Percentiles rank a stretch among this genome's conserved stretches.
Conservation (phyloP, 2,797 vertebrate species). For the Peromyscus attwateri region DNA sequence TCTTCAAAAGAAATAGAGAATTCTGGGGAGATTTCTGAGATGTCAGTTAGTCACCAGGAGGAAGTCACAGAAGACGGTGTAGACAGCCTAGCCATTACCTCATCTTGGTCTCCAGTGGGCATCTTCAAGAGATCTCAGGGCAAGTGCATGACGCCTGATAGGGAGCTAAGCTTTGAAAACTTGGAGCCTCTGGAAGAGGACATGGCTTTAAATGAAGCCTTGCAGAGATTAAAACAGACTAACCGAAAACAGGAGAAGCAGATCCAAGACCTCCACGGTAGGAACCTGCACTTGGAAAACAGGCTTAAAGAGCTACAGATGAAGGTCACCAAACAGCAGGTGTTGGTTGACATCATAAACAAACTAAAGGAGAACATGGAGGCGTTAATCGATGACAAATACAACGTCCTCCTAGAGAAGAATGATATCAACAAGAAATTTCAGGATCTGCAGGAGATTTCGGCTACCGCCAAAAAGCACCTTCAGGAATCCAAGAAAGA, state of each 20-base stretch:
- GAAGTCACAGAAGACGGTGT: background rate
- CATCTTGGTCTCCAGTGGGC: background rate
- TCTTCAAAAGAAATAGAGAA: conserved; percentile 39
- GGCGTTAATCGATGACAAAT: conserved; percentile 78
- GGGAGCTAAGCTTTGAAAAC: conserved; percentile 44
- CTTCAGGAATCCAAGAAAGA: conserved; percentile 73
- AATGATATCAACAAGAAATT: conserved; percentile 55
- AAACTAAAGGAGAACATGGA: conserved; percentile 76
- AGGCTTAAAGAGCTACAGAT: conserved; percentile 73
- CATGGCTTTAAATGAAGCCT: conserved; percentile 68
- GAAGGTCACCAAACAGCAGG: conserved; percentile 56
- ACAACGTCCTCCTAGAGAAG: conserved; percentile 77
- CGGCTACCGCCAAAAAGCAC: conserved; percentile 59
- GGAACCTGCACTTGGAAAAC: conserved; percentile 71
- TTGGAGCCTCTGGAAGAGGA: conserved; percentile 51
- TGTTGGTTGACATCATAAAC: conserved; percentile 62
- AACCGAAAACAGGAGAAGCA: conserved; percentile 74
- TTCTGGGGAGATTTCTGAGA: conserved; percentile 54
- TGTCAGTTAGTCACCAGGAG: background rate
- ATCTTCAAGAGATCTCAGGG: conserved; percentile 22
- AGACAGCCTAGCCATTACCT: conserved; percentile 2
- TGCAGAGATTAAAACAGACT: conserved; percentile 59
- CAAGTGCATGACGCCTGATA: background rate
- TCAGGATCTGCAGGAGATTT: conserved; percentile 58
- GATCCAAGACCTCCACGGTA: conserved; percentile 73